Evolutionary conservation across 2,113 vertebrate species (phyloP).

Genomic region (Noturus placidus): DNA sequence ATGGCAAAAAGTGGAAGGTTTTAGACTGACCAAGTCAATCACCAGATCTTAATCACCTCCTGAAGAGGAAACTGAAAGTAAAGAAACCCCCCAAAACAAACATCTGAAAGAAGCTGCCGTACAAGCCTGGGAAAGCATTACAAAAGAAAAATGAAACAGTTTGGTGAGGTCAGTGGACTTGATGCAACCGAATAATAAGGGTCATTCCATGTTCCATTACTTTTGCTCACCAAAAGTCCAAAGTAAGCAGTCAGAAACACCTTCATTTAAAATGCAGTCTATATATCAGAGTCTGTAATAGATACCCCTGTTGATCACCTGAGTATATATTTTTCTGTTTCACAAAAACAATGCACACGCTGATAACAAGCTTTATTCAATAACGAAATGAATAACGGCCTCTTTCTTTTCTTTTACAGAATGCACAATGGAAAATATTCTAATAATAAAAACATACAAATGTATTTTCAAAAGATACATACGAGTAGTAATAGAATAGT

Average conservation of each 20-base stretch:
- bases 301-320: accelerated
- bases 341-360: conserved; percentile 31
- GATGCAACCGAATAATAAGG: too few species aligned
- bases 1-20: too few species aligned
- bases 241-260: too few species aligned
- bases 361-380: conserved; percentile 61
- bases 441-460: conserved; percentile 58
- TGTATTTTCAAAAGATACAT: conserved; percentile 47
- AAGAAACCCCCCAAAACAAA: too few species aligned
- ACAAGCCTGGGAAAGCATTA: too few species aligned
- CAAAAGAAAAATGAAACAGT: too few species aligned
- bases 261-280: not conserved
- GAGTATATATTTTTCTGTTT: not conserved
- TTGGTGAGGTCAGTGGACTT: too few species aligned
- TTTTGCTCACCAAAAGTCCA: not conserved
- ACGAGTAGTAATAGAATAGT: not conserved
- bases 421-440: conserved; percentile 13
- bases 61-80: too few species aligned
- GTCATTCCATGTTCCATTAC: too few species aligned
- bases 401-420: conserved; percentile 45
- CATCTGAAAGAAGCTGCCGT: too few species aligned
- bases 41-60: too few species aligned
- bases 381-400: conserved; percentile 32
- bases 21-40: too few species aligned
- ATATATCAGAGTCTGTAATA: not conserved